Base-by-base conservation (phyloP, 2,113 vertebrate genomes). In the Mionectes macconnelli region DNA sequence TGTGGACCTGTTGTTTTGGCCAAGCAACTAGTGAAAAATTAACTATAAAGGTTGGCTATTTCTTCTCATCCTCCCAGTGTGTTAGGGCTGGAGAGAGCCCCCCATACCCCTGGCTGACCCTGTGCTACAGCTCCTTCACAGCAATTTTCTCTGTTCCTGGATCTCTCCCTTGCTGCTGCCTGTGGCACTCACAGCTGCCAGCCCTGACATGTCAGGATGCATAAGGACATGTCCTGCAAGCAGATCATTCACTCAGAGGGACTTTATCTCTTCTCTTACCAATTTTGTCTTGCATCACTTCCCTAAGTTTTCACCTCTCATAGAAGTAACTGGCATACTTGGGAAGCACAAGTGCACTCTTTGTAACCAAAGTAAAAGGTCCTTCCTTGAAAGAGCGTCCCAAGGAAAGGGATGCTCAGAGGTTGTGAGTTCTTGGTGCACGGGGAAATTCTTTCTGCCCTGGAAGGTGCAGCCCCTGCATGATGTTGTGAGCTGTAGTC, bases 91-190 rank as follows among this genome's bases (percentile, higher is more conserved):
- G 22, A 62, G 31, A 31, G 42, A 87, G 22, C 22, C 12, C 33
- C 25, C 6, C 1, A 1, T 6, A 6, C 1, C 8, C 16, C 12
- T 1, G 7, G 8, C 2, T 23, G 24, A 31, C 42, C 45, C 90
- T 62, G 28, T 49, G 37, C 39, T 50, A 66, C 76, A 56, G 42
- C 15, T 56, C n/a, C 75, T 78, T 27, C 56, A 15, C 17, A 55
- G 49, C 12, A 12, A 17, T 23, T 60, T 37, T n/a, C 57, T 57
- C 12, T 52, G 0, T 4, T 33, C 9, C 1, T 21, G 50, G 50
- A 40, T 89, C n/a, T 31, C 19, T 76, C 23, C 35, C 23, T 72
- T 40, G 13, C 37, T 85, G 50, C 70, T 93, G 83, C 35, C 50
- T 31, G 66, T 33, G 63, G 52, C 33, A 8, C 42, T 53, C 45